These are phyloP conservation scores for Triplophysa bombifrons DNA, from an alignment of 2,797 vertebrate genomes.

Conservation along the genomic window DNA sequence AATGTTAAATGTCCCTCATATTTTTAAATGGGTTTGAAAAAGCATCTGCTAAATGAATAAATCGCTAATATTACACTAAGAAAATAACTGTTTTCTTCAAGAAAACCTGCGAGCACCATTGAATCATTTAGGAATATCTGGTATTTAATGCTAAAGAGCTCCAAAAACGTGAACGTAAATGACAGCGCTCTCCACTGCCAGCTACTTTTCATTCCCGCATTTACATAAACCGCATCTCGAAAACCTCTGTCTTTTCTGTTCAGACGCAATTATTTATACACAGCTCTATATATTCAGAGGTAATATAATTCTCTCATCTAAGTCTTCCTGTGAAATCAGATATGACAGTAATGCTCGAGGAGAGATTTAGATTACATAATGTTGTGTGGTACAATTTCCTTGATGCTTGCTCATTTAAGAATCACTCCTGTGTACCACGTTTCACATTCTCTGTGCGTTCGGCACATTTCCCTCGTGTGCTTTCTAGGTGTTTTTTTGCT, in stretches of 20 bases:
- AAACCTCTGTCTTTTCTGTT: constrained; percentile 39
- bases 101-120: background rate
- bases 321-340: constrained; percentile 39
- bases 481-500: constrained; percentile 20
- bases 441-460: background rate
- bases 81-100: background rate
- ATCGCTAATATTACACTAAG: background rate
- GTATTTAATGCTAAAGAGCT: background rate
- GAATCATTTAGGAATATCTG: background rate
- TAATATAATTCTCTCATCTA: constrained; percentile 40
- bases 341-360: constrained; percentile 46
- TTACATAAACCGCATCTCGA: constrained; percentile 32
- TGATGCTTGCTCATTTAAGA: constrained; percentile 15
- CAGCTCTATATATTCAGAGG: constrained; percentile 33
- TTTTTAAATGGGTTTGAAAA: constrained; percentile 15
- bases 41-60: background rate
- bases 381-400: constrained; percentile 31
- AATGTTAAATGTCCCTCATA: too few relatives aligned
- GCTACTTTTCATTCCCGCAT: constrained; percentile 22
- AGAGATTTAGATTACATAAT: constrained; percentile 42
- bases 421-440: background rate
- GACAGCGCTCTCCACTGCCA: background rate
- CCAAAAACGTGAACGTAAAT: constrained; percentile 1
- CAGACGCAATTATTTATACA: constrained; percentile 48
- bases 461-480: constrained; percentile 17